These are phyloP conservation scores for Zophobas atratus DNA, from an alignment of 1,140 invertebrate genomes.

Conservation along the genomic window DNA sequence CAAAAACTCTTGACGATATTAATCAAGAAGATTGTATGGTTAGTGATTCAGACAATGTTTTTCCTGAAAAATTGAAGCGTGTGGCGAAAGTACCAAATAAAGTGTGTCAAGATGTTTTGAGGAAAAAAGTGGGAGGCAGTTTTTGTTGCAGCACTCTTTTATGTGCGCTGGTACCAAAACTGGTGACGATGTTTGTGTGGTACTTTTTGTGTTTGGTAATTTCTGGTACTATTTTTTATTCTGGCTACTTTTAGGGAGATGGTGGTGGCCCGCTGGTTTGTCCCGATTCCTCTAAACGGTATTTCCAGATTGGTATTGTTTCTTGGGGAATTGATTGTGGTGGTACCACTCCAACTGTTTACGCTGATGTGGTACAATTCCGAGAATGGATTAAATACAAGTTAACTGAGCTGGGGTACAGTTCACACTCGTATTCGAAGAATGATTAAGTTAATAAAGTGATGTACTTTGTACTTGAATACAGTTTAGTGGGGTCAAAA, in stretches of 20 bases:
- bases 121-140: slow-evolving; percentile 49
- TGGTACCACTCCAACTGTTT: slow-evolving; percentile 77
- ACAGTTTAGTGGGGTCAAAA: no score
- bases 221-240: neutral
- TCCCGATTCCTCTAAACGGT: slow-evolving; percentile 65
- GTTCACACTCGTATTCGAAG: no score
- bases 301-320: slow-evolving; percentile 74
- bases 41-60: slow-evolving; percentile 71
- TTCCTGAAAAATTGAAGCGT: no score
- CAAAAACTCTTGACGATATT: slow-evolving; percentile 65
- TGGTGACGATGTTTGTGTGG: slow-evolving; percentile 78
- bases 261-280: slow-evolving; percentile 73
- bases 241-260: slow-evolving; percentile 68
- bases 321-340: slow-evolving; percentile 76
- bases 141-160: slow-evolving; percentile 69
- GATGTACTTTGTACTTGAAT: no score
- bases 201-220: slow-evolving; percentile 52
- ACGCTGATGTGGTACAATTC: slow-evolving; percentile 74
- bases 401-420: slow-evolving; percentile 61
- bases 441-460: no score
- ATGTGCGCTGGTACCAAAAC: slow-evolving; percentile 70
- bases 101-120: no score
- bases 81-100: no score
- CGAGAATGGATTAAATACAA: slow-evolving; percentile 76
- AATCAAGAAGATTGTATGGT: slow-evolving; percentile 68